Evolutionary conservation across 2,888 invertebrate species (phyloP), one percentile per base, ranked within the genome.

Genomic region (Sialis lutaria): DNA sequence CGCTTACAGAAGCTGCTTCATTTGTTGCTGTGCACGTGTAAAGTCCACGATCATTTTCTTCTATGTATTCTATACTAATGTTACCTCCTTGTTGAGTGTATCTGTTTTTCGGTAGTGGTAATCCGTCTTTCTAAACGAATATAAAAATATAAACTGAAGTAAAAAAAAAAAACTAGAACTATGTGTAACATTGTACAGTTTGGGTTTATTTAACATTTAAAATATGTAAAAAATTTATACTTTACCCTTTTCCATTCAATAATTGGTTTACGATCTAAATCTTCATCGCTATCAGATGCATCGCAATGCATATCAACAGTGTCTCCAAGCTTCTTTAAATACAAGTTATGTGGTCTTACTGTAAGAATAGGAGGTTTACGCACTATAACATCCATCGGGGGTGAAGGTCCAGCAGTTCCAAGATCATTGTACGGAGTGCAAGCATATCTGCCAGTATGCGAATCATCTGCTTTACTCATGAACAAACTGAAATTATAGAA

Each of bases 371-470:
- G 92, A 35, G 92, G 88, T 52, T 85, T 79, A 70, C 82, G 81
- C 53, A 88, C 87, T 58, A 83, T 75, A 58, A 88, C 87, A 58
- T 81, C 80, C 65, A 93, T 90, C 44, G 80, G 74, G 33, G 83
- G 77, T 46, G 91, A 91, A 30, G 87, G 76, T 6, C 90, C 88
- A 55, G 81, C 84, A 32, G 86, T 82, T 45, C 92, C 93, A 58
- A 91, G 73, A 53, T 80, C 77, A 64, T 92, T 93, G 68, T 83
- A 87, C 42, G 95, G 92, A 30, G 89, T 90, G 66, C 93, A 95
- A 50, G 86, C 82, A 67, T 93, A 93, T 57, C 78, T 74, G 40
- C 93, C 95, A 52, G 82, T 83, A 64, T 91, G 90, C 6, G 77
- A 77, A 60, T 85, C 84, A 60, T 84, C 82, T 45, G 92, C 90